Percentiles rank a stretch among this genome's conserved stretches.
Evolutionary conservation across 2,797 vertebrate genomes (phyloP).

Genomic region (Nyctibius grandis): DNA sequence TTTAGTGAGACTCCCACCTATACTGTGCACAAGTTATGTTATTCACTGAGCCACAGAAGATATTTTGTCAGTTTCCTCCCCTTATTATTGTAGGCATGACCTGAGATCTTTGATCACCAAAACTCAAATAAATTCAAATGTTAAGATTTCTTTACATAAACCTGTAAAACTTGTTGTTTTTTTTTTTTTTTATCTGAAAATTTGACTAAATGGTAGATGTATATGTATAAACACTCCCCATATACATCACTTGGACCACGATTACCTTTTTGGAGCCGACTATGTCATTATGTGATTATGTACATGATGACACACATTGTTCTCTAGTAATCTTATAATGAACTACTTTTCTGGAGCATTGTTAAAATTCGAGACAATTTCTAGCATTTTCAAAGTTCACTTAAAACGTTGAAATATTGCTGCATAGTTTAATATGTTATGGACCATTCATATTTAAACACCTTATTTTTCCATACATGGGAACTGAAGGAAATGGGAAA

Average conservation of each 20-base stretch:
- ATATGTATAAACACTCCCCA: not conserved
- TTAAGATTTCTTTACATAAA: not conserved
- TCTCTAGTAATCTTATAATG: fast-evolving
- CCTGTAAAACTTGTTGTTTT: no score
- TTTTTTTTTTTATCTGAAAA: not conserved
- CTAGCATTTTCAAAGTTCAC: not conserved
- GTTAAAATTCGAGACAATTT: not conserved
- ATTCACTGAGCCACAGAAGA: not conserved
- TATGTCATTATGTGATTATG: not conserved
- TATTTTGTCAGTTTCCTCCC: not conserved
- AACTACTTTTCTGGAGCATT: not conserved
- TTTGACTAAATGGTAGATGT: not conserved
- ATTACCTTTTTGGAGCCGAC: not conserved
- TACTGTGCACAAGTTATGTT: not conserved
- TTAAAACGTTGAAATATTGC: not conserved
- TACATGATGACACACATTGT: no score
- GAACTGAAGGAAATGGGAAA: not conserved
- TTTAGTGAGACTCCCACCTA: not conserved
- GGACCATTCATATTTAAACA: not conserved
- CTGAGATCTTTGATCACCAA: not conserved
- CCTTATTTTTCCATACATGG: not conserved
- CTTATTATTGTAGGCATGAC: not conserved
- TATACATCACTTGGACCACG: not conserved
- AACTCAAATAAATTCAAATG: not conserved
- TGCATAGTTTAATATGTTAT: not conserved